phyloP scores from a whole-genome alignment of 2,888 invertebrate species.

The Neoascia interrupta region DNA sequence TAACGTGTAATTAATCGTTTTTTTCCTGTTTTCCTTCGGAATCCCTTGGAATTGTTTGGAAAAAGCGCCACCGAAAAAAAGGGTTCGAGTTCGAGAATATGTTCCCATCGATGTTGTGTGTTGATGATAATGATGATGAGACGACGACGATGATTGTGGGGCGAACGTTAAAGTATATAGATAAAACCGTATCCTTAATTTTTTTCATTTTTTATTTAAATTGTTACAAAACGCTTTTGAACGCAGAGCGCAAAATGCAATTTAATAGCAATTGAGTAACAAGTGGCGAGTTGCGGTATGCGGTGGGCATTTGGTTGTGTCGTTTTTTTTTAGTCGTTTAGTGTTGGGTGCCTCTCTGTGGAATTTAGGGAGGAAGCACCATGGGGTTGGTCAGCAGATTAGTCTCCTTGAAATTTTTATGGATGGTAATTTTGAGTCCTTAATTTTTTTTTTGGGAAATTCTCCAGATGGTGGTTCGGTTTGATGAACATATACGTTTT shows the following conservation, averaged over 20 bases:
- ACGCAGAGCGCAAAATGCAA: slow-evolving; percentile 43
- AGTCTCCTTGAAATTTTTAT: slow-evolving; percentile 20
- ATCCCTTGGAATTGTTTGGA: slow-evolving; percentile 28
- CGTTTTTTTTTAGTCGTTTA: neutral
- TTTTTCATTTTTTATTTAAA: slow-evolving; percentile 25
- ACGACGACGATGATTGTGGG: slow-evolving; percentile 9
- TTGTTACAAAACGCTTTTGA: slow-evolving; percentile 46
- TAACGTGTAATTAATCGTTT: slow-evolving; percentile 63
- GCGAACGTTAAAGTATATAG: slow-evolving; percentile 33
- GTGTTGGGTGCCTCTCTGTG: neutral
- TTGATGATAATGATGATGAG: slow-evolving; percentile 39
- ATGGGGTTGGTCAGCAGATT: slow-evolving; percentile 36
- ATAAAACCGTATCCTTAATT: slow-evolving; percentile 7
- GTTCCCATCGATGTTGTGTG: slow-evolving; percentile 21
- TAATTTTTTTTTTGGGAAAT: neutral
- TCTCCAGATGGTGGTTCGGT: slow-evolving; percentile 23
- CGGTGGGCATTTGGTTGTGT: slow-evolving; percentile 51
- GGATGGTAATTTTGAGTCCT: neutral
- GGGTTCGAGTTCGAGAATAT: slow-evolving; percentile 37
- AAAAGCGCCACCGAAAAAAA: slow-evolving; percentile 20
- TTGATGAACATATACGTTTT: neutral
- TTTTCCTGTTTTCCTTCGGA: slow-evolving; percentile 20
- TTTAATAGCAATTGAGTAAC: slow-evolving; percentile 57
- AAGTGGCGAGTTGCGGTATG: slow-evolving; percentile 62
- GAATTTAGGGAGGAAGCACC: slow-evolving; percentile 1